These are phyloP conservation scores for Cetonia aurata DNA, from an alignment of 2,888 invertebrate species.

Conservation along the genomic window DNA sequence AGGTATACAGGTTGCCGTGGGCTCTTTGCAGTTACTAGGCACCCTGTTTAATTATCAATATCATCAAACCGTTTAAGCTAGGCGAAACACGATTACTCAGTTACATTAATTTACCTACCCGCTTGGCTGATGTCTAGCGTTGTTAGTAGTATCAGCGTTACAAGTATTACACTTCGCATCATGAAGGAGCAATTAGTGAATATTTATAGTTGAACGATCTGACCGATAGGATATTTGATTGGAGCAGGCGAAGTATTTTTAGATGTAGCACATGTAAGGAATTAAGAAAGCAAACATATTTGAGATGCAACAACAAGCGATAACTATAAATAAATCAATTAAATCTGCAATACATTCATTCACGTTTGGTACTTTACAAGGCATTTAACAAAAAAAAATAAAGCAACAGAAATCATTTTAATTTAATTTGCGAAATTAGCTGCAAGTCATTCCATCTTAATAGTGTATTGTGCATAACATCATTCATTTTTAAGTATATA, in stretches of 20 bases:
- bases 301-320: neutral
- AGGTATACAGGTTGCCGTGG: constrained; percentile 54
- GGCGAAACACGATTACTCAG: neutral
- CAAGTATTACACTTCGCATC: constrained; percentile 29
- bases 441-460: too few species aligned
- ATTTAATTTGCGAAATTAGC: too few species aligned
- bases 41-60: constrained; percentile 25
- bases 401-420: too few species aligned
- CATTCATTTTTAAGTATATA: too few species aligned
- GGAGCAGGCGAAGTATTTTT: constrained; percentile 31
- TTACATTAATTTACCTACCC: constrained; percentile 5
- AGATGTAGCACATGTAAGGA: constrained; percentile 27
- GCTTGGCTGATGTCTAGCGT: constrained; percentile 7
- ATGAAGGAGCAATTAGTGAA: constrained; percentile 13
- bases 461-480: too few species aligned
- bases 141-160: constrained; percentile 8
- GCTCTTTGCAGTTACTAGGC: constrained; percentile 35
- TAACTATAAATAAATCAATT: too few species aligned
- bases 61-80: neutral
- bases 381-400: too few species aligned
- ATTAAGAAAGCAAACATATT: neutral
- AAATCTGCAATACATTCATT: too few species aligned
- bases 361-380: too few species aligned
- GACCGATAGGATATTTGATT: constrained; percentile 38
- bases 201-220: constrained; percentile 29